Percentiles rank a stretch among this genome's conserved stretches.
phyloP scores from a whole-genome alignment of 92 coral and sea anemone genomes.

The Plumapathes pennacea region DNA sequence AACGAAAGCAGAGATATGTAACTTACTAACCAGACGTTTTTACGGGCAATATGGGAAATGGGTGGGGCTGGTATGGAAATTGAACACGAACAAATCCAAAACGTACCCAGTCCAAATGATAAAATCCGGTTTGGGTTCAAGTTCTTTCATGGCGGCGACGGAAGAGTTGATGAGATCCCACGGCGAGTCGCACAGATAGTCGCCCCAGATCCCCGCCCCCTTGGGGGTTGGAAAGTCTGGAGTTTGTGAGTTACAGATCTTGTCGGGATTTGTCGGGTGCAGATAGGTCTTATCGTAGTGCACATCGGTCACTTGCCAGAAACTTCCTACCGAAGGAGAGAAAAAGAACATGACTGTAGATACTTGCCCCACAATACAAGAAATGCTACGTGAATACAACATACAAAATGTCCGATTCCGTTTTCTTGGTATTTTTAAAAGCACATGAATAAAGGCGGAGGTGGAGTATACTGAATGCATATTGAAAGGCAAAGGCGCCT shows the following conservation, averaged over 20 bases:
- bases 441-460: too few relatives aligned
- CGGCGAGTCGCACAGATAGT: conserved; percentile 57
- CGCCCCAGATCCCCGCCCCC: conserved; percentile 49
- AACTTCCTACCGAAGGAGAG: conserved; percentile 28
- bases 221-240: conserved; percentile 17
- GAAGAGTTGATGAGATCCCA: conserved; percentile 67
- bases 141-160: conserved; percentile 44
- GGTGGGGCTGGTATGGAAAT: neutral
- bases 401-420: too few relatives aligned
- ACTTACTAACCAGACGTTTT: neutral
- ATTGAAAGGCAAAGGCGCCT: too few relatives aligned
- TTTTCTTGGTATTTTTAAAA: too few relatives aligned
- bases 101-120: conserved; percentile 68
- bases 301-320: conserved; percentile 65
- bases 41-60: too few relatives aligned
- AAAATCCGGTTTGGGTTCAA: conserved; percentile 53
- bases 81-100: neutral
- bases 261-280: conserved; percentile 30
- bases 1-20: neutral
- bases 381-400: too few relatives aligned
- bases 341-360: too few relatives aligned
- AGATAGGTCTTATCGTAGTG: conserved; percentile 63
- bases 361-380: too few relatives aligned
- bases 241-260: conserved; percentile 64
- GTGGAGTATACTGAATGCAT: too few relatives aligned